phyloP scores from a whole-genome alignment of 2,113 vertebrate species.

The Leptodactylus fuscus region DNA sequence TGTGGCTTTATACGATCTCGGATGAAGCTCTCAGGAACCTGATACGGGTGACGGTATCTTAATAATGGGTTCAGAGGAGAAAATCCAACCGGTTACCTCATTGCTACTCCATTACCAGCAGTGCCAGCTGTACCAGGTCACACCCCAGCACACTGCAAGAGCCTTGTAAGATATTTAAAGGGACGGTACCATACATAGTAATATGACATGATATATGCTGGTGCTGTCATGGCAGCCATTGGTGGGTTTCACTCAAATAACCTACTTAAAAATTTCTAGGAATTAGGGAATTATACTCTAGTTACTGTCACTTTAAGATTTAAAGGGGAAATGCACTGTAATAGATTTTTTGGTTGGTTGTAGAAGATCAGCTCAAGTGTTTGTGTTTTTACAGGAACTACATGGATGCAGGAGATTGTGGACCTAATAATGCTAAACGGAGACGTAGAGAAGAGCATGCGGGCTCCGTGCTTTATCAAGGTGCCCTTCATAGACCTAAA shows the following conservation, averaged over 20 bases:
- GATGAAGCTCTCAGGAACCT: background rate
- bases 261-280: too few species aligned
- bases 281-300: too few species aligned
- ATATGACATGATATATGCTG: too few species aligned
- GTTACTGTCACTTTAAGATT: background rate
- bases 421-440: slow-evolving; percentile 69
- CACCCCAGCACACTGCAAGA: background rate
- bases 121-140: background rate
- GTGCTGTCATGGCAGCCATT: too few species aligned
- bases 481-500: slow-evolving; percentile 66
- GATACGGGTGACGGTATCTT: background rate
- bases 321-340: background rate
- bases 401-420: slow-evolving; percentile 73
- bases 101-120: background rate
- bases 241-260: too few species aligned
- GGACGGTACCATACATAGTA: background rate
- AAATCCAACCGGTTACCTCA: too few species aligned
- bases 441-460: slow-evolving; percentile 64
- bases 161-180: background rate
- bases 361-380: background rate
- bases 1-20: background rate
- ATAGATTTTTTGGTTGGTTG: background rate
- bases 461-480: slow-evolving; percentile 60
- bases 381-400: slow-evolving; percentile 65
- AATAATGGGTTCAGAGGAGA: background rate